Evolutionary conservation across 2,888 invertebrate genomes (phyloP).

Genomic region (Perdita meconis): DNA sequence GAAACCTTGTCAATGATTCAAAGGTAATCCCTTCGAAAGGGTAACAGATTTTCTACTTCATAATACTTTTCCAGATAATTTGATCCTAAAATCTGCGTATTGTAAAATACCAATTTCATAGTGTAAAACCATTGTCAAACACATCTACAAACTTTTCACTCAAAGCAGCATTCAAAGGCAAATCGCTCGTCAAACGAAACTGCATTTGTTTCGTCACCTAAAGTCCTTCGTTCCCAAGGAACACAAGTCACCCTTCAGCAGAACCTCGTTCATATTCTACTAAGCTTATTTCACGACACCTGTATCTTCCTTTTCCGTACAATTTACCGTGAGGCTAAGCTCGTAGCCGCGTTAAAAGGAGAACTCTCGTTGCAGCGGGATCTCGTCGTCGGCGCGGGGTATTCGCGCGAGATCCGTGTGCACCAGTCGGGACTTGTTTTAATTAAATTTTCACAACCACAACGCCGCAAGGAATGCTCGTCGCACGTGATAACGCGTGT

Average conservation of each 20-base stretch:
- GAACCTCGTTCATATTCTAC: neutral
- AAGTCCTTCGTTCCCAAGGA: too few relatives aligned
- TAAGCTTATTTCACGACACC: neutral
- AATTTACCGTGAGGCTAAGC: conserved; percentile 28
- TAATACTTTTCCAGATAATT: conserved; percentile 54
- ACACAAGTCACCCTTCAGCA: neutral
- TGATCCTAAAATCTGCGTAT: conserved; percentile 65
- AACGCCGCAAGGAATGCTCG: conserved; percentile 52
- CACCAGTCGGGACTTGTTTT: conserved; percentile 65
- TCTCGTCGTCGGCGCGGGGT: conserved; percentile 9
- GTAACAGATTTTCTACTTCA: conserved; percentile 28
- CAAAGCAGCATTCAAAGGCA: neutral
- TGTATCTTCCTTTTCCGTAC: neutral
- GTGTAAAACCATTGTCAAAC: too few relatives aligned
- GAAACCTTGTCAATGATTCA: too few relatives aligned
- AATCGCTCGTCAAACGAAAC: neutral
- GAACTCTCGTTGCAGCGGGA: conserved; percentile 19
- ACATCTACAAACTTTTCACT: neutral
- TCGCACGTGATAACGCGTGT: conserved; percentile 33
- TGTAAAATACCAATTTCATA: conserved; percentile 63
- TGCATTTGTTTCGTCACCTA: neutral
- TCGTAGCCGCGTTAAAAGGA: conserved; percentile 16
- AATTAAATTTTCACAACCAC: conserved; percentile 78
- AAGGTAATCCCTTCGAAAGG: too few relatives aligned
- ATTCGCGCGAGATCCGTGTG: conserved; percentile 31